A percentile compares a stretch with the other conserved stretches of the same genome.
These are phyloP conservation scores for Percopsis omiscomaycus DNA, from an alignment of 2,797 vertebrate species.

Conservation along the genomic window DNA sequence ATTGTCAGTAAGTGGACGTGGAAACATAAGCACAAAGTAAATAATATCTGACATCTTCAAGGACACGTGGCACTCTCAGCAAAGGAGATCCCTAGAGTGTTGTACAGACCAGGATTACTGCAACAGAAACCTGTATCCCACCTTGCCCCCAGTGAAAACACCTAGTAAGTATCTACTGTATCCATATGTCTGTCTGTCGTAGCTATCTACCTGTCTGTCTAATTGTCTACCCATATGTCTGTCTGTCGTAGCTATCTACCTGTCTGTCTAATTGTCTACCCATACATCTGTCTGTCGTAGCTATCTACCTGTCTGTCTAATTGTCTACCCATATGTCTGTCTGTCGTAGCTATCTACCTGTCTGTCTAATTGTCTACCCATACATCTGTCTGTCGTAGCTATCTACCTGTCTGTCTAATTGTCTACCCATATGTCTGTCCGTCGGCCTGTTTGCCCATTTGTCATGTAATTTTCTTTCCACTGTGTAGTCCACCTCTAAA, in stretches of 20 bases:
- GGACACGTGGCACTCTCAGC: constrained; percentile 87
- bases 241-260: neutral
- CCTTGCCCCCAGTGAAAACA: constrained; percentile 85
- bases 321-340: no score
- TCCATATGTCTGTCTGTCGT: neutral
- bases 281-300: constrained; percentile 1
- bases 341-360: neutral
- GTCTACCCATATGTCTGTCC: neutral
- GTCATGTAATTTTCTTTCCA: neutral
- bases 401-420: neutral
- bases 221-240: neutral
- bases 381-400: no score
- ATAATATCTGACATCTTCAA: constrained; percentile 46
- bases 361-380: no score
- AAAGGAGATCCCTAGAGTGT: constrained; percentile 89
- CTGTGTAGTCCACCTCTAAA: no score
- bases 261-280: no score
- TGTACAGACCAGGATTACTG: constrained; percentile 94
- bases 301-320: neutral
- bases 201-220: neutral
- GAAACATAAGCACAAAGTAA: neutral
- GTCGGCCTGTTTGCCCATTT: neutral
- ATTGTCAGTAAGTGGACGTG: neutral
- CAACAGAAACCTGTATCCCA: constrained; percentile 90
- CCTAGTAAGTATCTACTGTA: constrained; percentile 74